phyloP scores from a whole-genome alignment of 2,797 vertebrate genomes.

The Lutjanus campechanus region DNA sequence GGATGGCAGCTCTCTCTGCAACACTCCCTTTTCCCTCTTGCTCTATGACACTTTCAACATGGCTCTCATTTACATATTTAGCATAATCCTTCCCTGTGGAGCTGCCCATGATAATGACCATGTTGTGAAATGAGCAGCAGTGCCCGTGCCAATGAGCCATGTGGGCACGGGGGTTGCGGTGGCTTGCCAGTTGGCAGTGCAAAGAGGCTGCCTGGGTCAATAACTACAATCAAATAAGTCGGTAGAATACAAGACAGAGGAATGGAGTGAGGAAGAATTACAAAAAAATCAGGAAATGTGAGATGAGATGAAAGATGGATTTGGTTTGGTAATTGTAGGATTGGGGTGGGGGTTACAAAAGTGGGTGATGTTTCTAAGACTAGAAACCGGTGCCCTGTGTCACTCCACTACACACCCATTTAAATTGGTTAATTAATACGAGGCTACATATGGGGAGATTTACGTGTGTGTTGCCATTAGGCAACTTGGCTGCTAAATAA shows the following conservation, averaged over 20 bases:
- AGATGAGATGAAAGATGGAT: slow-evolving; percentile 2
- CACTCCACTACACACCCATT: slow-evolving; percentile 64
- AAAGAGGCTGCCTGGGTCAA: slow-evolving; percentile 39
- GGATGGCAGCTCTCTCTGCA: slow-evolving; percentile 20
- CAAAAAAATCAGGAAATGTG: slow-evolving; percentile 9
- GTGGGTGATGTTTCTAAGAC: slow-evolving; percentile 34
- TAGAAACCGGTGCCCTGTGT: slow-evolving; percentile 46
- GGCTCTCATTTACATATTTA: slow-evolving; percentile 68
- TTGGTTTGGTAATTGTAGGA: not conserved
- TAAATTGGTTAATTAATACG: slow-evolving; percentile 78
- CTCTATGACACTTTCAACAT: slow-evolving; percentile 36
- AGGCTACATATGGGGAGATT: slow-evolving; percentile 72
- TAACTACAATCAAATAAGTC: slow-evolving; percentile 54
- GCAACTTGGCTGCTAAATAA: slow-evolving; percentile 81
- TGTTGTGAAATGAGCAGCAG: slow-evolving; percentile 57
- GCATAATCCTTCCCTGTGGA: slow-evolving; percentile 58
- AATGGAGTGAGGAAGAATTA: not conserved
- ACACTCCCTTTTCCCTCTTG: slow-evolving; percentile 19
- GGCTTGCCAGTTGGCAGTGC: slow-evolving; percentile 63
- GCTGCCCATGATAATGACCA: slow-evolving; percentile 58
- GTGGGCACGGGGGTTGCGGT: slow-evolving; percentile 37
- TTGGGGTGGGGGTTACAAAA: not conserved
- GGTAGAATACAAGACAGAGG: not conserved
- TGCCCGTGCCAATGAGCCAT: slow-evolving; percentile 54
- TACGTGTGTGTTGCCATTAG: slow-evolving; percentile 81